Percentiles rank a stretch among this genome's conserved stretches.
phyloP scores from a whole-genome alignment of 2,888 invertebrate species.

The Cheilosia pagana region DNA sequence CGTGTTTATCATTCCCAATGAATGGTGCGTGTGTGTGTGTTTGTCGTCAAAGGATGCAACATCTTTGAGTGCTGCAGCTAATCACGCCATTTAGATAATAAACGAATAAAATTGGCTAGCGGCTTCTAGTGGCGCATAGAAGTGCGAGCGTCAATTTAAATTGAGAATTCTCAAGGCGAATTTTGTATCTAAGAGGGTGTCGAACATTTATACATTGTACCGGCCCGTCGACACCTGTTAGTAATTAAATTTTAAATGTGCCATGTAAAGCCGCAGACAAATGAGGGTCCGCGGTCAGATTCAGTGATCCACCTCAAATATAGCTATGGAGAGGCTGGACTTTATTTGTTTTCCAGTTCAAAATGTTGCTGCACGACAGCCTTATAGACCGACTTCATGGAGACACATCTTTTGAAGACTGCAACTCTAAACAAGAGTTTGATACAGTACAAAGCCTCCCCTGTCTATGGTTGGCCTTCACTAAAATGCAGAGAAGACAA shows the following conservation, averaged over 20 bases:
- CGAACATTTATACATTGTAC: slow-evolving; percentile 45
- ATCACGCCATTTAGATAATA: slow-evolving; percentile 73
- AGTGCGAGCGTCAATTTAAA: slow-evolving; percentile 64
- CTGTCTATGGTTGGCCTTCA: no score
- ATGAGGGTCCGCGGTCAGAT: no score
- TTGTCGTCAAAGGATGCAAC: slow-evolving; percentile 48
- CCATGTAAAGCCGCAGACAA: no score
- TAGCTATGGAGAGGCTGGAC: no score
- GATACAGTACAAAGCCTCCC: no score
- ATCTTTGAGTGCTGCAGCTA: slow-evolving; percentile 67
- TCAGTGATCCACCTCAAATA: no score
- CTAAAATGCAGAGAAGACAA: no score
- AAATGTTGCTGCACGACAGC: no score
- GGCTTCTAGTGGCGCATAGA: slow-evolving; percentile 57
- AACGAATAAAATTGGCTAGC: slow-evolving; percentile 67
- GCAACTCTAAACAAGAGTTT: no score
- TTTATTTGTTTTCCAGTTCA: no score
- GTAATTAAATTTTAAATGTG: slow-evolving; percentile 36
- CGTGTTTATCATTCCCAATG: slow-evolving; percentile 30
- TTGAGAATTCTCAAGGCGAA: slow-evolving; percentile 23
- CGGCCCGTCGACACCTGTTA: slow-evolving; percentile 66
- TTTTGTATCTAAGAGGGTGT: slow-evolving; percentile 30
- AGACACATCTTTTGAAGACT: no score
- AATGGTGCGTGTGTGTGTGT: slow-evolving; percentile 1
- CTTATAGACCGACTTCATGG: no score